Base-by-base conservation (phyloP, 2,113 vertebrate species). In the Platycercus adscitus region DNA sequence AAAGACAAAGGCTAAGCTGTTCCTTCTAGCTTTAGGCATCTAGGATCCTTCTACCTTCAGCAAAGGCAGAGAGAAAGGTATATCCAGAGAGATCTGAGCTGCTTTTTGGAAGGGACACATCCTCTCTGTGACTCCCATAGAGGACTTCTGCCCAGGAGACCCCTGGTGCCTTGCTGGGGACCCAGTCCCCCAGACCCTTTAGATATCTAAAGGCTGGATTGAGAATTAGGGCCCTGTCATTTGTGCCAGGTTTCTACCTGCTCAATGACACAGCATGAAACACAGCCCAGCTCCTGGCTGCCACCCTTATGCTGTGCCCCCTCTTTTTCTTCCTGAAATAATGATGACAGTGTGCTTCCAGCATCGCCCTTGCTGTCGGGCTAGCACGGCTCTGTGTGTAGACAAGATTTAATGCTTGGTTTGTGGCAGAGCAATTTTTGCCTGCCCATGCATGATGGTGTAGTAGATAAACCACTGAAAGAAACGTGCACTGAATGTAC, bases 1-100 rank as follows among this genome's bases (percentile, higher is more conserved):
- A 86, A 91, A 91, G 31, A 89, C 86, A 93, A 96, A 95, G 61
- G 33, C 77, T 56, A 64, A 81, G 55, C 55, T 95, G 68, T 53
- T 93, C 46, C 58, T 82, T 94, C 75, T 65, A 31, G 92, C 64
- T 95, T 84, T 69, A 79, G 65, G 91, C 39, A 0, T 68, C 43
- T 55, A 31, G 33, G 29, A 84, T 79, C 35, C 33, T 81, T 89
- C 69, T 88, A 18, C 44, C 2, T 0, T 64, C 61, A 89, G 56
- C 0, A 2, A 81, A 84, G 37, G 56, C 60, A 79, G 39, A 56
- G 13, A 86, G 25, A 69, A 15, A 79, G 18, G 13, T n/a, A 64
- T 2, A 4, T 31, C 39, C 44, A 65, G 71, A n/a, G 46, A 92
- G 50, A 64, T 68, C 46, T 49, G 46, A 84, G 33, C 11, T 0